Conservation (phyloP, 2,113 vertebrate genomes). For the Lynx canadensis region DNA sequence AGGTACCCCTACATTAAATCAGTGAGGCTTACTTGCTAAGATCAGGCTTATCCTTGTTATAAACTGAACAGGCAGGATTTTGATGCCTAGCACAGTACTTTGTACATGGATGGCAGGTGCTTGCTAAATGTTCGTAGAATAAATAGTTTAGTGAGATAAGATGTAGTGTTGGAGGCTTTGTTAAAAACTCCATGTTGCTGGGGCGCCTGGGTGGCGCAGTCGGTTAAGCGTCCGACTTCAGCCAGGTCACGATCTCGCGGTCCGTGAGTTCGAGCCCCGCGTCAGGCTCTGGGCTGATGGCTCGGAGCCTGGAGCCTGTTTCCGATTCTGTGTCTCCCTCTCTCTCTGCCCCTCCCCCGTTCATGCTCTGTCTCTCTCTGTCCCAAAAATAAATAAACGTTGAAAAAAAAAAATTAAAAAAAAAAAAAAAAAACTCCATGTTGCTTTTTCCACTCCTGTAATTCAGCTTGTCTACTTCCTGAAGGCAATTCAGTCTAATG, state of each 20-base stretch:
- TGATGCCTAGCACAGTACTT: background rate
- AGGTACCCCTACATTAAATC: background rate
- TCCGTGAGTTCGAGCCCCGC: no score
- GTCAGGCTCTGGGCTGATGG: no score
- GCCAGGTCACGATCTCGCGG: no score
- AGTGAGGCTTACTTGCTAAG: background rate
- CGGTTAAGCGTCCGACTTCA: no score
- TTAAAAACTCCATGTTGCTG: background rate
- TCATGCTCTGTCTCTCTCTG: no score
- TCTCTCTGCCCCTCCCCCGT: no score
- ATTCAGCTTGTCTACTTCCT: background rate
- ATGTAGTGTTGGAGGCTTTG: background rate
- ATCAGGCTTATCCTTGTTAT: background rate
- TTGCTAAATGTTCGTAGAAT: background rate
- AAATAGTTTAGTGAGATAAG: conserved; percentile 9
- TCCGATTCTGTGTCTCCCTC: no score
- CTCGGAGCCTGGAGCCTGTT: no score
- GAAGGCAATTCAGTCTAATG: background rate
- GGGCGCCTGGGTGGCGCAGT: no score
- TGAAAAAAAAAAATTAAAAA: no score
- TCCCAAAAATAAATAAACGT: no score
- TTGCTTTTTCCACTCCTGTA: background rate
- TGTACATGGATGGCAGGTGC: background rate
- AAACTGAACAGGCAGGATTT: background rate
- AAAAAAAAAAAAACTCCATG: background rate